Evolutionary conservation across 2,797 vertebrate genomes (phyloP), one percentile per base, ranked within the genome.

Genomic region (Falco peregrinus): DNA sequence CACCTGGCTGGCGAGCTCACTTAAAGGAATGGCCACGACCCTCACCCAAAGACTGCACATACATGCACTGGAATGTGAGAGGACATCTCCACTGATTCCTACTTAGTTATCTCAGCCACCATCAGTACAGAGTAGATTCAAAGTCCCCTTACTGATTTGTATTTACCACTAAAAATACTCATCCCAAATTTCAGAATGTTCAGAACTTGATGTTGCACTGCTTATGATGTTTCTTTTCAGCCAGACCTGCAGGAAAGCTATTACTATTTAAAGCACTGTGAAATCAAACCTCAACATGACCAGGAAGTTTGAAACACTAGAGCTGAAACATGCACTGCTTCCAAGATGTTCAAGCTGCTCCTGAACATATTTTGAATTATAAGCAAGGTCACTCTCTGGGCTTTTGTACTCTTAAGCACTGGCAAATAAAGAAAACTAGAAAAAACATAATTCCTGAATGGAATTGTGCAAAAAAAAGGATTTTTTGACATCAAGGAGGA

Each of bases 1-100:
- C 57, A 29, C 85, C 41, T 61, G 51, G 47, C 65, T 73, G 48
- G 33, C 51, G 37, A 64, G 24, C 43, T 47, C 50, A 18, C 45
- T 65, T 56, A 64, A 68, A 78, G 28, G 11, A 21, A 18, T 33
- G 79, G 67, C 39, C 43, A 17, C 63, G 5, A 21, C n/a, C 13
- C 24, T 63, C 68, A 25, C 45, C 33, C 61, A 83, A 65, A 69
- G 35, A 25, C 33, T 35, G 39, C 24, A 63, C 28, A 35, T 57
- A 33, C 16, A 39, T 1, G 0, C 0, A 0, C 26, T 28, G 35
- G 29, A 89, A 47, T 24, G 65, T 3, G 22, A 91, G 26, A 22
- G 21, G 37, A 18, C 6, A n/a, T n/a, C 41, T 84, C 63, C 65
- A 35, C 24, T 26, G 43, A 89, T 67, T 63, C 21, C 13, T 3